Conservation (phyloP, 2,888 invertebrate species). For the Cryptophagus acutangulus region DNA sequence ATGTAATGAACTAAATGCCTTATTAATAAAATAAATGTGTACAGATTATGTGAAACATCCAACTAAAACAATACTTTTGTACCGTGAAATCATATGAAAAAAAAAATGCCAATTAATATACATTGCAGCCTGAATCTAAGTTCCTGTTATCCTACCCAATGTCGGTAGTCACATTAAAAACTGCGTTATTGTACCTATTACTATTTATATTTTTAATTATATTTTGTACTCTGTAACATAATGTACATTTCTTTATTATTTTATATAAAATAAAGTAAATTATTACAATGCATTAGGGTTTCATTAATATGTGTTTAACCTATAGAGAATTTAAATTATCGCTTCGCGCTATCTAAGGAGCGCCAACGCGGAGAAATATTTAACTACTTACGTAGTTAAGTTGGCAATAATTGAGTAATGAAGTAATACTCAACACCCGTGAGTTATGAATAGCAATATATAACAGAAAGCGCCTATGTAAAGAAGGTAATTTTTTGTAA, state of each 20-base stretch:
- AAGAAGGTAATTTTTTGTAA: no score
- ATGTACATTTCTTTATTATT: slow-evolving; percentile 48
- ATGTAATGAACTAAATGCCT: slow-evolving; percentile 35
- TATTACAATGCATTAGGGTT: no score
- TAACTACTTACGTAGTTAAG: no score
- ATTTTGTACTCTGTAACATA: slow-evolving; percentile 48
- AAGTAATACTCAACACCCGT: no score
- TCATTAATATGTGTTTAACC: no score
- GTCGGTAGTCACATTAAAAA: slow-evolving; percentile 32
- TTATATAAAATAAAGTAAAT: slow-evolving; percentile 43
- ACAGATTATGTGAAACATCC: slow-evolving; percentile 29
- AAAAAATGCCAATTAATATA: slow-evolving; percentile 30
- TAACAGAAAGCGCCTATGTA: no score
- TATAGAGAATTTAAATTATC: no score
- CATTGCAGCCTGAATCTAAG: slow-evolving; percentile 42
- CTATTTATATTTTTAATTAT: slow-evolving; percentile 48
- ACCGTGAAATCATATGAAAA: slow-evolving; percentile 20
- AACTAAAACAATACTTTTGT: slow-evolving; percentile 4
- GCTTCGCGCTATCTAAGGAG: no score
- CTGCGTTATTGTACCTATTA: slow-evolving; percentile 41
- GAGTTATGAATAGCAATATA: no score
- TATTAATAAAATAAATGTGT: slow-evolving; percentile 31
- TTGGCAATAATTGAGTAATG: no score
- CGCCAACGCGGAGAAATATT: no score
- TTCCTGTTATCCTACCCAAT: slow-evolving; percentile 39